phyloP scores from a whole-genome alignment of 2,888 invertebrate species.

The Rhagonycha lutea region DNA sequence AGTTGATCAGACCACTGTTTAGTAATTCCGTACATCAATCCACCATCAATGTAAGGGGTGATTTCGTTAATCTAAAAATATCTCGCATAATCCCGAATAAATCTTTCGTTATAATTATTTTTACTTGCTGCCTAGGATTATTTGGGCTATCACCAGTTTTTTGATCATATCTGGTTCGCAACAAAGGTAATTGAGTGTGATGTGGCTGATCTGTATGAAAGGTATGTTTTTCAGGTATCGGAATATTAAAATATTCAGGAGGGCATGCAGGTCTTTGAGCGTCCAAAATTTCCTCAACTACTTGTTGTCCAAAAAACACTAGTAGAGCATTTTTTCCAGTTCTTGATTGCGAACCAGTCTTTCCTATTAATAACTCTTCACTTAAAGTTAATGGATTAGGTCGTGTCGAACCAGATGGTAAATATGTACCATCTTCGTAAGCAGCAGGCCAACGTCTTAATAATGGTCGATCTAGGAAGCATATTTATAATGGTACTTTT shows the following conservation, averaged over 20 bases:
- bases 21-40: constrained; percentile 63
- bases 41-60: constrained; percentile 65
- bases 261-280: constrained; percentile 65
- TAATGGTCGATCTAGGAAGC: constrained; percentile 57
- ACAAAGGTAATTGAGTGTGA: constrained; percentile 58
- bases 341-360: constrained; percentile 51
- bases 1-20: constrained; percentile 63
- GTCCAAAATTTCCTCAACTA: constrained; percentile 66
- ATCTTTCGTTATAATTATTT: background rate
- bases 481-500: background rate
- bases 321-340: constrained; percentile 61
- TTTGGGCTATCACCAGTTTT: constrained; percentile 61
- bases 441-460: constrained; percentile 59
- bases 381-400: constrained; percentile 61
- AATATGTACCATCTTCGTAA: constrained; percentile 62
- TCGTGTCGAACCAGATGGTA: constrained; percentile 55
- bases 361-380: constrained; percentile 55
- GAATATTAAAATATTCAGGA: constrained; percentile 63
- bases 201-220: constrained; percentile 41
- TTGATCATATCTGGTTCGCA: constrained; percentile 60
- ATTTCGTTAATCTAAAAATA: constrained; percentile 61
- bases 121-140: constrained; percentile 64
- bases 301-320: constrained; percentile 66
- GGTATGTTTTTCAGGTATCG: constrained; percentile 56
- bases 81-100: background rate